These are phyloP conservation scores for Orbicella faveolata DNA, from an alignment of 64 coral and sea anemone genomes.

Conservation along the genomic window DNA sequence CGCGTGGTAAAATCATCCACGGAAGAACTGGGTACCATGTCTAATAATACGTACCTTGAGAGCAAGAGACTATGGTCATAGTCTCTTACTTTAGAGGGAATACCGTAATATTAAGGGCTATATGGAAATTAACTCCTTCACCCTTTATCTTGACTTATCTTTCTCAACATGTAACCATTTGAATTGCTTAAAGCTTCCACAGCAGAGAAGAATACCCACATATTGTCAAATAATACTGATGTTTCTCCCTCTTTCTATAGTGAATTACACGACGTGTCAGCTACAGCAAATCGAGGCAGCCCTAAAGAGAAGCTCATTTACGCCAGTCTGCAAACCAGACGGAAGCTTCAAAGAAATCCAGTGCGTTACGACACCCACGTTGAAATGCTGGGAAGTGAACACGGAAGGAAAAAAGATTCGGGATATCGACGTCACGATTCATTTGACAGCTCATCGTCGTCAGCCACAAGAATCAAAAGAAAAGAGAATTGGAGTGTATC, in stretches of 20 bases:
- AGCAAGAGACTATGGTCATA: too few relatives aligned
- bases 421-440: conserved; percentile 14
- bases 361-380: conserved; percentile 11
- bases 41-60: too few relatives aligned
- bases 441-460: background rate
- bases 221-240: too few relatives aligned
- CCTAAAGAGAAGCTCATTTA: background rate
- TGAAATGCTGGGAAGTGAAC: conserved; percentile 71
- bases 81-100: too few relatives aligned
- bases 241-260: background rate
- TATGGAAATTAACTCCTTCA: too few relatives aligned
- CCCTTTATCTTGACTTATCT: too few relatives aligned
- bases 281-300: conserved; percentile 25
- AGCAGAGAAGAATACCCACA: too few relatives aligned
- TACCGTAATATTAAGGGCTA: too few relatives aligned
- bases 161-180: too few relatives aligned
- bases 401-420: conserved; percentile 53
- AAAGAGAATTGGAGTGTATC: background rate
- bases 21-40: too few relatives aligned
- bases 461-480: background rate
- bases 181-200: too few relatives aligned
- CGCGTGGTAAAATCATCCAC: too few relatives aligned
- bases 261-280: conserved; percentile 44
- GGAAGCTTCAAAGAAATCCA: conserved; percentile 49
- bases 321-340: conserved; percentile 38